Base-by-base conservation (phyloP, 2,113 vertebrate species). In the Bostrychus sinensis region DNA sequence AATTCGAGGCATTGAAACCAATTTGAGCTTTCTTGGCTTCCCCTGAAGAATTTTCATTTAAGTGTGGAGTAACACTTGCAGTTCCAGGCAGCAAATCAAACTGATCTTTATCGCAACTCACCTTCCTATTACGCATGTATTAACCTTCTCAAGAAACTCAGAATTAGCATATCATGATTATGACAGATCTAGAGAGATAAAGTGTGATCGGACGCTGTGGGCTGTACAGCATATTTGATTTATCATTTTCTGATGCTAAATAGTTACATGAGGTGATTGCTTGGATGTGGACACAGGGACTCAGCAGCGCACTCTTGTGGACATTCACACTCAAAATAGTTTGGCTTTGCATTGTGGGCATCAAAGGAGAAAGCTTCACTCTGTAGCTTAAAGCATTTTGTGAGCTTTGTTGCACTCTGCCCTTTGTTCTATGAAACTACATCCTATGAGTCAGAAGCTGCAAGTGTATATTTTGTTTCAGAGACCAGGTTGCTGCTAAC, bases 281-380 rank as follows among this genome's bases (percentile, higher is more conserved):
- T 65, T 65, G 62, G 53, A 70, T 50, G 68, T 66, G 39, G 9
- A 26, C 14, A 28, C 6, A 46, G 41, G 75, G 59, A 45, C 78
- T 88, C 87, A 59, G 66, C 69, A 90, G 88, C 85, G 54, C 87
- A 66, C 87, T 83, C 91, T 90, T 72, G 84, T 91, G 91, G 89
- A 60, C 59, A 70, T 39, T 71, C 62, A 6, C 1, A 19, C 17
- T 54, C 32, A 41, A 11, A 53, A 9, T 38, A 28, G n/a, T 13
- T 48, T 22, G 54, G 30, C 8, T 62, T 58, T 48, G 16, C 36
- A 45, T 26, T 19, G n/a, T 41, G 34, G n/a, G 39, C 20, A 22
- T 14, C 17, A 71, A 22, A 39, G 64, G 59, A 41, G 38, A 50
- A 20, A 32, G 41, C 61, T 23, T 60, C 14, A 51, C 50, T 1